Percentiles rank a stretch among this genome's conserved stretches.
phyloP scores from a whole-genome alignment of 1,140 invertebrate genomes.

The Spodoptera litura region DNA sequence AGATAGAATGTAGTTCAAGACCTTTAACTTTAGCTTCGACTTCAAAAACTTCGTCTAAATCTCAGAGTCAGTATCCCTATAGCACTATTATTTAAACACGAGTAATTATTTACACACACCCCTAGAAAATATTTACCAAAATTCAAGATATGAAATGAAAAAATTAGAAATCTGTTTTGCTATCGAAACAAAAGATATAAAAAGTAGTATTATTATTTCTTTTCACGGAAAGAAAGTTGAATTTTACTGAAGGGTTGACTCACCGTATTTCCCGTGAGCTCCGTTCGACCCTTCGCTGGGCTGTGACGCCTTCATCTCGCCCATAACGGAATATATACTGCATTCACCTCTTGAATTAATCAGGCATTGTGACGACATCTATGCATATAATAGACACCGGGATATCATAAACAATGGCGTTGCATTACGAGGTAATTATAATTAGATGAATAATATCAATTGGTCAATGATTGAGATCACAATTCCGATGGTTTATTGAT shows the following conservation, averaged over 20 bases:
- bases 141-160: too few relatives aligned
- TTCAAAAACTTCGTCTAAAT: too few relatives aligned
- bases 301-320: slow-evolving; percentile 59
- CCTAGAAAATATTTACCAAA: too few relatives aligned
- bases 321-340: slow-evolving; percentile 72
- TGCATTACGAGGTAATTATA: slow-evolving; percentile 39
- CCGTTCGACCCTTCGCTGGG: slow-evolving; percentile 56
- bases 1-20: too few relatives aligned
- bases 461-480: not conserved
- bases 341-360: slow-evolving; percentile 57
- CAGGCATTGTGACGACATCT: slow-evolving; percentile 61
- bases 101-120: too few relatives aligned
- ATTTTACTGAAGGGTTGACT: slow-evolving; percentile 3
- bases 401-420: slow-evolving; percentile 53
- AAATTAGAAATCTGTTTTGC: too few relatives aligned
- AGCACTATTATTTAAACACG: too few relatives aligned
- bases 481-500: not conserved
- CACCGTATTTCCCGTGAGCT: slow-evolving; percentile 45
- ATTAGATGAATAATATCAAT: slow-evolving; percentile 24
- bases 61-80: too few relatives aligned
- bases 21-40: too few relatives aligned
- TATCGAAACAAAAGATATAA: too few relatives aligned
- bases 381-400: slow-evolving; percentile 47
- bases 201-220: not conserved
- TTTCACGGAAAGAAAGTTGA: not conserved